Evolutionary conservation across 2,113 vertebrate genomes (phyloP).

Genomic region (Rhizomys pruinosus): DNA sequence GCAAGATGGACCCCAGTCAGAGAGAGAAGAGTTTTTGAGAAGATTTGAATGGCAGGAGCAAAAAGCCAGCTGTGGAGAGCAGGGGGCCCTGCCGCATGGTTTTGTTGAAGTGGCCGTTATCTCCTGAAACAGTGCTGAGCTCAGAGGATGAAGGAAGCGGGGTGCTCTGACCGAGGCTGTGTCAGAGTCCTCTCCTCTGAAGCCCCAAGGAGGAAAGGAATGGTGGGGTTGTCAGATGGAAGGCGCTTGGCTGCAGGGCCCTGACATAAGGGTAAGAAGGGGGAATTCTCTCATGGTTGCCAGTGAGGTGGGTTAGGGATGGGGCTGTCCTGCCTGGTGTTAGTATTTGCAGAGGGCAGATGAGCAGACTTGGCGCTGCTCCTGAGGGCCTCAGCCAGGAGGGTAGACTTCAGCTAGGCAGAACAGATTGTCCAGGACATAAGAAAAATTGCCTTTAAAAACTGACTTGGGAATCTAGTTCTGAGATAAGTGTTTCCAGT

Average conservation of each 20-base stretch:
- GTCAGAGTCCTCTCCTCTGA: background rate
- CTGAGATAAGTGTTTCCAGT: background rate
- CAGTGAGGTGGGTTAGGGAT: too few relatives aligned
- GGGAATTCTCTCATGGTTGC: background rate
- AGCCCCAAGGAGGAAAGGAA: background rate
- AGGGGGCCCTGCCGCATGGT: background rate
- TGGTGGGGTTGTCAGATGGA: background rate
- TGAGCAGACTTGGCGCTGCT: background rate
- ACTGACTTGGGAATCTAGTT: background rate
- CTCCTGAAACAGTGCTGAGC: background rate
- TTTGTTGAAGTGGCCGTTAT: background rate
- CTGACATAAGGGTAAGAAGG: too few relatives aligned
- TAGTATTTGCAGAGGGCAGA: background rate
- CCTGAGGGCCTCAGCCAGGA: background rate
- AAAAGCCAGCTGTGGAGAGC: background rate
- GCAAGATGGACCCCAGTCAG: background rate
- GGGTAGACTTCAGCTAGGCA: background rate
- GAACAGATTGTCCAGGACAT: background rate
- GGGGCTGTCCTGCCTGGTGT: background rate
- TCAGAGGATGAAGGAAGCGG: background rate
- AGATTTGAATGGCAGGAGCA: background rate
- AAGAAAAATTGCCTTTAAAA: background rate
- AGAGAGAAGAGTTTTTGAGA: background rate
- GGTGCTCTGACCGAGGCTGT: background rate
- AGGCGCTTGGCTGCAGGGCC: accelerated